Percentiles rank a stretch among this genome's conserved stretches.
These are phyloP conservation scores for Pimephales promelas DNA, from an alignment of 2,113 vertebrate genomes.

Conservation along the genomic window DNA sequence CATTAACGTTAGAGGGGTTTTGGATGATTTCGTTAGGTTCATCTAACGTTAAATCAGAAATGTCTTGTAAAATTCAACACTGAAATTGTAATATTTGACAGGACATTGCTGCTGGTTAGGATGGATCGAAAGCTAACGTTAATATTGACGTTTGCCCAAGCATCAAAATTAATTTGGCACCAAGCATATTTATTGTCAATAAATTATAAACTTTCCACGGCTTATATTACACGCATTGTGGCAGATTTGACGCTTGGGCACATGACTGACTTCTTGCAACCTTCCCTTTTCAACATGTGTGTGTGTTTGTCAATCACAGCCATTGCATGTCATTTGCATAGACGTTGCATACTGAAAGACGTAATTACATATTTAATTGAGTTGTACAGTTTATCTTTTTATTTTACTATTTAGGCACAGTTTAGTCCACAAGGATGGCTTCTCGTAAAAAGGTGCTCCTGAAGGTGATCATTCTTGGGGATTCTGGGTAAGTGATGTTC, in stretches of 20 bases:
- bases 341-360: background rate
- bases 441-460: conserved; percentile 63
- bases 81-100: background rate
- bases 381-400: background rate
- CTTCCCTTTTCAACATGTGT: conserved; percentile 29
- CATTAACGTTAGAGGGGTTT: background rate
- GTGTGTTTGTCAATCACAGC: conserved; percentile 21
- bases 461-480: conserved; percentile 63
- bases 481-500: conserved; percentile 57
- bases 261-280: background rate
- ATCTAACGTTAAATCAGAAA: background rate
- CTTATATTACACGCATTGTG: background rate
- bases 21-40: background rate
- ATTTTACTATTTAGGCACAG: background rate
- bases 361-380: background rate
- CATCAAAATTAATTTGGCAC: background rate
- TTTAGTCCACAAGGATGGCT: conserved; percentile 50
- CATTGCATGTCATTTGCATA: background rate
- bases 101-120: background rate
- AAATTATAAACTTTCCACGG: background rate
- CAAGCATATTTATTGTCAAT: background rate
- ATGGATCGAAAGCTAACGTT: background rate
- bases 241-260: background rate
- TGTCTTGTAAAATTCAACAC: background rate
- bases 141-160: background rate